These are phyloP conservation scores for Microplitis manilae DNA, from an alignment of 2,888 invertebrate species.

Conservation along the genomic window DNA sequence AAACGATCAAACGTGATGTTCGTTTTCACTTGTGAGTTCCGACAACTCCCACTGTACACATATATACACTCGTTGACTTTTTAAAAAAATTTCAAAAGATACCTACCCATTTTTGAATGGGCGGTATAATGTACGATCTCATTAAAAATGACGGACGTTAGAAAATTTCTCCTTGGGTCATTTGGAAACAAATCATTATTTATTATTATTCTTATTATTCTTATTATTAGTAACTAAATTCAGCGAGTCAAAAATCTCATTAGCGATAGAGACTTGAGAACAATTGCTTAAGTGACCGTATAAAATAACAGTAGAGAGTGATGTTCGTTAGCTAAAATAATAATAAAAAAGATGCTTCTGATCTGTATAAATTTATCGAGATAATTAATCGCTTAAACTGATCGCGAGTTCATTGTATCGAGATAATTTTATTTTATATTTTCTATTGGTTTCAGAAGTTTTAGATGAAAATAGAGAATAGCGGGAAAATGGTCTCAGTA, in stretches of 20 bases:
- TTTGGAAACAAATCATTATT: neutral
- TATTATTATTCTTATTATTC: neutral
- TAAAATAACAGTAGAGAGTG: neutral
- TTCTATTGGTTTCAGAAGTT: too few relatives aligned
- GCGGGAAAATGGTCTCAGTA: too few relatives aligned
- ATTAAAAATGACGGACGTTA: neutral
- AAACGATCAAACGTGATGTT: constrained; percentile 42
- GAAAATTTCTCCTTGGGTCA: neutral
- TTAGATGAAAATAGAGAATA: too few relatives aligned
- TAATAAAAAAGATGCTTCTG: too few relatives aligned
- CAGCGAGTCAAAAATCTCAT: constrained; percentile 1
- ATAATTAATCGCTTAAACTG: too few relatives aligned
- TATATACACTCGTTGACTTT: neutral
- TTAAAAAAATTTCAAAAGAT: neutral
- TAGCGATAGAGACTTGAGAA: neutral
- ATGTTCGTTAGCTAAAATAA: neutral
- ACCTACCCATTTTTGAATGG: neutral
- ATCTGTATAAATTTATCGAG: too few relatives aligned
- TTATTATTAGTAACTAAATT: neutral
- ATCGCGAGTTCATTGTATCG: too few relatives aligned
- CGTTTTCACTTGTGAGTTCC: constrained; percentile 42
- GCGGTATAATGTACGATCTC: neutral
- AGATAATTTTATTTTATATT: too few relatives aligned
- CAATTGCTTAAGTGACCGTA: neutral
- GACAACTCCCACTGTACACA: neutral